phyloP scores from a whole-genome alignment of 2,888 invertebrate species.

The Patella depressa region DNA sequence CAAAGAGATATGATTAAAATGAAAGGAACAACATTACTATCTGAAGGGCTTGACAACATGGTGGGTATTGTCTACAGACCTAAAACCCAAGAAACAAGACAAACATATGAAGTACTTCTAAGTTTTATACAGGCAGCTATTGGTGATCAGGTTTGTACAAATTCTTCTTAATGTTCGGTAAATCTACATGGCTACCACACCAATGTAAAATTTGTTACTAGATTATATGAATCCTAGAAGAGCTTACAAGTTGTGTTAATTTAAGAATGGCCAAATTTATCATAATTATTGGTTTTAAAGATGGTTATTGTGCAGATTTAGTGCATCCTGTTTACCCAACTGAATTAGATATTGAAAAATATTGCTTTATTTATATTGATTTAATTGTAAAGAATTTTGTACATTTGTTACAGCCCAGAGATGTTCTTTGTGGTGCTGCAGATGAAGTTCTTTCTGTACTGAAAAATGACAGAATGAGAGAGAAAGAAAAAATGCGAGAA shows the following conservation, averaged over 20 bases:
- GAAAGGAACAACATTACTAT: constrained; percentile 80
- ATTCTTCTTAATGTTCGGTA: background rate
- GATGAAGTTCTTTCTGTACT: constrained; percentile 96
- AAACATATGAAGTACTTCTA: constrained; percentile 95
- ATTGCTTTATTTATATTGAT: too few relatives aligned
- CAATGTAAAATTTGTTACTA: too few relatives aligned
- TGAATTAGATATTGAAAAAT: too few relatives aligned
- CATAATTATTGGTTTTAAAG: too few relatives aligned
- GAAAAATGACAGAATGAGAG: constrained; percentile 95
- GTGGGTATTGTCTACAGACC: constrained; percentile 96
- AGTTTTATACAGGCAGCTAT: constrained; percentile 97
- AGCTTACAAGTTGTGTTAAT: background rate
- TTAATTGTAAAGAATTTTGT: too few relatives aligned
- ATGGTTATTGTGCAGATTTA: too few relatives aligned
- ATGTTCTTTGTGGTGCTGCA: constrained; percentile 98
- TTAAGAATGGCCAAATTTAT: background rate
- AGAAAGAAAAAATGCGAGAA: constrained; percentile 90
- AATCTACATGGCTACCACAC: too few relatives aligned
- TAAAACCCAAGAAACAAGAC: constrained; percentile 96
- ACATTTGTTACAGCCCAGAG: constrained; percentile 80
- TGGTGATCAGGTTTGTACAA: constrained; percentile 81
- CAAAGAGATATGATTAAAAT: constrained; percentile 90
- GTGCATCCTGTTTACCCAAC: too few relatives aligned
- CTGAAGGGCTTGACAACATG: constrained; percentile 90
- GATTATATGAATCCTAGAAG: too few relatives aligned